Evolutionary conservation across 2,888 invertebrate species (phyloP).

Genomic region (Apamea sordens): DNA sequence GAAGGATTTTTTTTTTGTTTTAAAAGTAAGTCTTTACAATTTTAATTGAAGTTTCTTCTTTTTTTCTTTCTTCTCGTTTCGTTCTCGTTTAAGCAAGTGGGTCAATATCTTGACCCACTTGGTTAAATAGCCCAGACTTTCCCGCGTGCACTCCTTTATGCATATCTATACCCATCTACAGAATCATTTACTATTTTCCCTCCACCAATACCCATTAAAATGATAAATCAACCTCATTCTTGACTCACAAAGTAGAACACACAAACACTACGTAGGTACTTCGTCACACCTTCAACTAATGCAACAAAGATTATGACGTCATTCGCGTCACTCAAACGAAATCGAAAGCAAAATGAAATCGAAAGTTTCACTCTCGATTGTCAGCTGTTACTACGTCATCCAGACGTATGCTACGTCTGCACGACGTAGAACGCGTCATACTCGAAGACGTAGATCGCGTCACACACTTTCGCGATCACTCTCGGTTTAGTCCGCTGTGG

Average conservation of each 20-base stretch:
- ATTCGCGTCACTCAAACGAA: slow-evolving; percentile 59
- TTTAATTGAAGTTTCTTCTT: background rate
- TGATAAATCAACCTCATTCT: background rate
- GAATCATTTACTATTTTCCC: background rate
- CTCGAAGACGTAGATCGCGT: slow-evolving; percentile 28
- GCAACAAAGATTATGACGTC: slow-evolving; percentile 27
- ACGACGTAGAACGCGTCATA: slow-evolving; percentile 32
- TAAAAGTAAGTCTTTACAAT: too few species aligned
- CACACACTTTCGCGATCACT: slow-evolving; percentile 58
- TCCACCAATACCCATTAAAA: background rate
- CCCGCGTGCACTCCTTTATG: background rate
- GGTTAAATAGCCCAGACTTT: background rate
- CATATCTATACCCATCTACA: background rate
- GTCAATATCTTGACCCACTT: background rate
- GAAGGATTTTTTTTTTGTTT: background rate
- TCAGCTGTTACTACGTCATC: slow-evolving; percentile 61
- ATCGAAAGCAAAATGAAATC: slow-evolving; percentile 65
- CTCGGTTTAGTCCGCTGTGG: slow-evolving; percentile 66
- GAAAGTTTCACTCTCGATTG: slow-evolving; percentile 65
- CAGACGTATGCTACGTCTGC: slow-evolving; percentile 43
- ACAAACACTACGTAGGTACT: background rate
- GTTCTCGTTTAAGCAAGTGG: too few species aligned
- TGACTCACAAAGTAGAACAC: slow-evolving; percentile 10
- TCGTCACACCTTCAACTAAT: slow-evolving; percentile 19
- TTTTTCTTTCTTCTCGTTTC: background rate